Evolutionary conservation across 2,888 invertebrate species (phyloP), one percentile per base, ranked within the genome.

Genomic region (Hyalella azteca): DNA sequence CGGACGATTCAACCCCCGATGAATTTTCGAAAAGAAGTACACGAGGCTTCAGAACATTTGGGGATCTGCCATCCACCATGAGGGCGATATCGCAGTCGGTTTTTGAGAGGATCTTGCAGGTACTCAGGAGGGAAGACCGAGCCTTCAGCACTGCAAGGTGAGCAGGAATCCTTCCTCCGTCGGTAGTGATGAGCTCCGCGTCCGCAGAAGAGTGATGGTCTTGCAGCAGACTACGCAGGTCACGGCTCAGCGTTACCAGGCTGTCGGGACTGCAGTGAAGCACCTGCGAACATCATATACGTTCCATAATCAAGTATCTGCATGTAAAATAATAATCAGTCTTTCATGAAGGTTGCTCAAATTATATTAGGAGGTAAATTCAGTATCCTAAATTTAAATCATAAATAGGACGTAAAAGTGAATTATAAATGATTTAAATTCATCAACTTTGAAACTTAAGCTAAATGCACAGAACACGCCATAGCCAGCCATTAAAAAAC

Each of bases 21-120:
- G 36, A 66, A 36, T 11, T 15, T 1, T 22, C 66, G 2, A 15
- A 5, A 36, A 7, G 39, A 22, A 54, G 29, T 11, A 29, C 13
- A 54, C 26, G 54, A 11, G 54, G 54, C 13, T 54, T 54, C 4
- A 11, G 22, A 7, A 54, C 26, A 29, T 22, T 54, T 3, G 54
- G 54, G 2, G 54, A 54, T 26, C 54, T 54, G 0, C 54, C 66
- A 15, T 66, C 66, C 36, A 66, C 66, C 66, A 66, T 66, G 66
- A 66, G 32, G 39, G 1, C 66, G 66, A 66, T 66, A 29, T 66
- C 66, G 36, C 66, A 66, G 66, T 36, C 29, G 39, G 66, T 66
- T 1, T 66, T 22, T 7, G 66, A 36, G 9, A 66, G 66, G 66
- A 66, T 39, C 39, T 66, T 36, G 39, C 66, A 36, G 15, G 66